Conservation (phyloP, 2,797 vertebrate genomes). For the Myiothlypis chrysogaster region DNA sequence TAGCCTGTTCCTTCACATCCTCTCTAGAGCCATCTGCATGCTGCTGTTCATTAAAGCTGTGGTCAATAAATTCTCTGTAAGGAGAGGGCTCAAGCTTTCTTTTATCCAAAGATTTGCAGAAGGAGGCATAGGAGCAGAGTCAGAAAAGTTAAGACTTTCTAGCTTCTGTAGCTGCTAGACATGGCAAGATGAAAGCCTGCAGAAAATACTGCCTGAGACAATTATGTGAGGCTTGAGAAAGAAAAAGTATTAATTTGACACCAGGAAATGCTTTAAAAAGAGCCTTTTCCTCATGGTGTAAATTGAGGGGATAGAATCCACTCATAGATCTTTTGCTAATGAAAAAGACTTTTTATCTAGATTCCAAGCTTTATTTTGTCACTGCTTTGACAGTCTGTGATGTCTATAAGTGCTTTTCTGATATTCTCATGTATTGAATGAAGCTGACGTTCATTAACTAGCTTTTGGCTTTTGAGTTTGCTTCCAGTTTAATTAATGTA, state of each 20-base stretch:
- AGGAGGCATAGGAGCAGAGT: background rate
- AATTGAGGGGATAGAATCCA: background rate
- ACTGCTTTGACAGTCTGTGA: slow-evolving; percentile 42
- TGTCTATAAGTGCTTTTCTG: slow-evolving; percentile 54
- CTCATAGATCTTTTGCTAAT: slow-evolving; percentile 3
- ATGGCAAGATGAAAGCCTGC: background rate
- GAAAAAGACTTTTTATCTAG: slow-evolving; percentile 18
- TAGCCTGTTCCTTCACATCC: background rate
- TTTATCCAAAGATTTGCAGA: background rate
- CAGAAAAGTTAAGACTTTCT: slow-evolving; percentile 1
- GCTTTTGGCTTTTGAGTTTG: slow-evolving; percentile 37
- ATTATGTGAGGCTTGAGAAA: background rate
- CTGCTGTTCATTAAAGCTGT: background rate
- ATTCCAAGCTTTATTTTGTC: slow-evolving; percentile 51
- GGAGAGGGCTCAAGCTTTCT: background rate
- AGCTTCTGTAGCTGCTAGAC: background rate
- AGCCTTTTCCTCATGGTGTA: slow-evolving; percentile 30
- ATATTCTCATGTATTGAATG: slow-evolving; percentile 10
- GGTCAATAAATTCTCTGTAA: background rate
- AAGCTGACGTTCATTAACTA: slow-evolving; percentile 35
- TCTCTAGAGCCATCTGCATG: background rate
- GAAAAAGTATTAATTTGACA: background rate
- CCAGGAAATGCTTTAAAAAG: slow-evolving; percentile 12
- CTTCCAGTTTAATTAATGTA: slow-evolving; percentile 33
- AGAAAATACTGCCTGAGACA: background rate